These are phyloP conservation scores for Brachycybe producta DNA, from an alignment of 2,888 invertebrate genomes.

Conservation along the genomic window DNA sequence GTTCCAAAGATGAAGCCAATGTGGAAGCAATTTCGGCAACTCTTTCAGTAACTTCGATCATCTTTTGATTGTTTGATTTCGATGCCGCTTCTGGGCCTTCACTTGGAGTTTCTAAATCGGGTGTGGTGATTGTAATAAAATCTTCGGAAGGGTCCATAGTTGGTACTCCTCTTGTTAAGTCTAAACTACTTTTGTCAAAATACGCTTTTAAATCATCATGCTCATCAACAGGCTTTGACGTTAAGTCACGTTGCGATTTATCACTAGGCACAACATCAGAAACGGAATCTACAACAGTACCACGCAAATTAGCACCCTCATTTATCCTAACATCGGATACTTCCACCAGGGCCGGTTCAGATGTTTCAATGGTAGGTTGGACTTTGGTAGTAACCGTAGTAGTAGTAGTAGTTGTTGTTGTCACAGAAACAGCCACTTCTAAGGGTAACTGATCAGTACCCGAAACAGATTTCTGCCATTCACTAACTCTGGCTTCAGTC, in stretches of 20 bases:
- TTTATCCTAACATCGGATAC: too few species aligned
- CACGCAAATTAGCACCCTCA: too few species aligned
- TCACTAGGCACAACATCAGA: conserved; percentile 1
- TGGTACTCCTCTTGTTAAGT: conserved; percentile 5
- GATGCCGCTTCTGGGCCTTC: conserved; percentile 21
- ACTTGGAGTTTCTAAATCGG: conserved; percentile 20
- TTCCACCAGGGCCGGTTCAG: not conserved
- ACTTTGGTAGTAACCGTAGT: conserved; percentile 8
- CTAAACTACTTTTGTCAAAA: conserved; percentile 10
- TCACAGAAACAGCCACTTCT: too few species aligned
- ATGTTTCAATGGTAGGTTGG: not conserved
- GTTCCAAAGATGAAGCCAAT: conserved; percentile 20
- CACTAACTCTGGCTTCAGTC: too few species aligned
- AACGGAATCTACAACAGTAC: not conserved
- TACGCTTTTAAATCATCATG: not conserved
- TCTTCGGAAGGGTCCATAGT: not conserved
- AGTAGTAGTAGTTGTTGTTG: not conserved
- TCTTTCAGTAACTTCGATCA: conserved; percentile 21
- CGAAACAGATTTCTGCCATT: too few species aligned
- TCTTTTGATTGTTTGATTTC: conserved; percentile 21
- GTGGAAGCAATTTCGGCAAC: conserved; percentile 20
- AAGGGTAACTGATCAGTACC: too few species aligned
- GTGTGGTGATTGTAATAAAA: conserved; percentile 17
- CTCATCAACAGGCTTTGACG: not conserved
- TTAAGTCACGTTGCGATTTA: not conserved